Percentiles rank a stretch among this genome's conserved stretches.
phyloP scores from a whole-genome alignment of 2,797 vertebrate genomes.

The Crenuchus spilurus region DNA sequence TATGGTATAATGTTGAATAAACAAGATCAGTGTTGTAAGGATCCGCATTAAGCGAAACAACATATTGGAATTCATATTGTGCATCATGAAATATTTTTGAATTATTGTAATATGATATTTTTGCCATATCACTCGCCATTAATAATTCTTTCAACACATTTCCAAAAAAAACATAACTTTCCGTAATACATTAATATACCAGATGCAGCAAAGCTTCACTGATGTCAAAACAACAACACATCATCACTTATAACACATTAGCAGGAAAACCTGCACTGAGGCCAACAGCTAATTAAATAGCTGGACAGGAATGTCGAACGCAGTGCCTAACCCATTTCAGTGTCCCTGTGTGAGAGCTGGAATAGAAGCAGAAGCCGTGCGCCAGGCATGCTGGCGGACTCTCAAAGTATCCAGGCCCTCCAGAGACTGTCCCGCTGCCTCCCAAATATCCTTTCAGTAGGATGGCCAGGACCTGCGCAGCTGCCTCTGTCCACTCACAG shows the following conservation, averaged over 20 bases:
- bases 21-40: too few relatives aligned
- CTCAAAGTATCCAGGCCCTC: slow-evolving; percentile 29
- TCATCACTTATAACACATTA: slow-evolving; percentile 27
- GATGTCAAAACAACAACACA: neutral
- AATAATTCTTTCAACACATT: too few relatives aligned
- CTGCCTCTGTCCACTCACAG: neutral
- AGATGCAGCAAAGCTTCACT: neutral
- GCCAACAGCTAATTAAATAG: slow-evolving; percentile 53
- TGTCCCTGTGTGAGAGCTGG: slow-evolving; percentile 50
- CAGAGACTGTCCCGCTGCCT: slow-evolving; percentile 23
- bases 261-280: slow-evolving; percentile 33
- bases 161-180: too few relatives aligned
- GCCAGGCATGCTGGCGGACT: slow-evolving; percentile 38
- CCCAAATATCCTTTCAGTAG: slow-evolving; percentile 16
- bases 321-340: slow-evolving; percentile 50
- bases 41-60: too few relatives aligned
- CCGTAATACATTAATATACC: too few relatives aligned
- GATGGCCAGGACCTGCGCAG: slow-evolving; percentile 3
- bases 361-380: slow-evolving; percentile 51
- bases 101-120: too few relatives aligned
- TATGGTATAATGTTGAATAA: too few relatives aligned
- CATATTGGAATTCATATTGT: too few relatives aligned
- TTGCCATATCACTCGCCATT: too few relatives aligned
- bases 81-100: too few relatives aligned
- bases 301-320: slow-evolving; percentile 50